A percentile compares a stretch with the other conserved stretches of the same genome.
Conservation (phyloP, 2,113 vertebrate genomes). For the Notiomystis cincta region DNA sequence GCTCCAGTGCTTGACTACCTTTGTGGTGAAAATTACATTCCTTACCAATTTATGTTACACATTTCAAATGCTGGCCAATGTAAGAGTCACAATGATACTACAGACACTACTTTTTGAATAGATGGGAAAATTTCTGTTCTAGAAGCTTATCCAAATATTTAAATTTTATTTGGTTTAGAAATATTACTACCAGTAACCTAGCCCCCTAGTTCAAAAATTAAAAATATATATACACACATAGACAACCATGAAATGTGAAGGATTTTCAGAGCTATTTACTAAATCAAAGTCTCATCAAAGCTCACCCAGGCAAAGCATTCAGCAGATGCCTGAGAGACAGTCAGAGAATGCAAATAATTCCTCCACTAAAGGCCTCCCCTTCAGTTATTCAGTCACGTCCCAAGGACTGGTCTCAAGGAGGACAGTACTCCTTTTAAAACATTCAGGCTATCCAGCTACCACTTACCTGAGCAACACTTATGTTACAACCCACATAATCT, state of each 20-base stretch:
- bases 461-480: neutral
- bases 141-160: neutral
- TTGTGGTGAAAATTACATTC: neutral
- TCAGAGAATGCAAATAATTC: neutral
- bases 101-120: neutral
- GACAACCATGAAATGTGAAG: neutral
- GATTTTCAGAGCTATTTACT: neutral
- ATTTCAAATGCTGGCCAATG: neutral
- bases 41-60: neutral
- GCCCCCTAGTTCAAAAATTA: neutral
- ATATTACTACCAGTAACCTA: neutral
- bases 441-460: neutral
- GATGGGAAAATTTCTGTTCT: neutral
- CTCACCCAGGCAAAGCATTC: neutral
- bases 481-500: neutral
- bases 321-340: neutral
- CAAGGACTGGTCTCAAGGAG: neutral
- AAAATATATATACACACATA: neutral
- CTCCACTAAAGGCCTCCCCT: neutral
- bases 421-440: neutral
- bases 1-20: neutral
- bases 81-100: neutral
- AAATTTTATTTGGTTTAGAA: neutral
- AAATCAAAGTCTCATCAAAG: neutral
- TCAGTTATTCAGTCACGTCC: neutral